phyloP scores from a whole-genome alignment of 1,140 invertebrate genomes.

The Bombus superbus region DNA sequence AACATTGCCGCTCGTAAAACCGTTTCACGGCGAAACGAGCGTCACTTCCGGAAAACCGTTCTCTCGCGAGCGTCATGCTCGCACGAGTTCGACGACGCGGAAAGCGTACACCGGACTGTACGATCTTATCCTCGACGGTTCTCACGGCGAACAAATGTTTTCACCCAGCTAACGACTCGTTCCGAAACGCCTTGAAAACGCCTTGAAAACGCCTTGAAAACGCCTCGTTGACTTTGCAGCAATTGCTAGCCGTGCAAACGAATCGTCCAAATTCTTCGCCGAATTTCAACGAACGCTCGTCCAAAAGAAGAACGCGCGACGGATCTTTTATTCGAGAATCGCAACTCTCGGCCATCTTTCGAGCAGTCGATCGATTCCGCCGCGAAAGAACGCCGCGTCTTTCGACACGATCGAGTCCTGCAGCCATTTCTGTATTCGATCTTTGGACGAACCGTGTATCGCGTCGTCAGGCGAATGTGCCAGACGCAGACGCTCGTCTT shows the following conservation, averaged over 20 bases:
- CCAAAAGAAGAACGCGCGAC: not conserved
- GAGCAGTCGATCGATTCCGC: too few relatives aligned
- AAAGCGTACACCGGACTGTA: conserved; percentile 6
- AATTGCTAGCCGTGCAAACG: too few relatives aligned
- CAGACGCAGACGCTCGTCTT: too few relatives aligned
- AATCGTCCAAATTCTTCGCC: fast-evolving
- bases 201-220: too few relatives aligned
- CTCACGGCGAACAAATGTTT: conserved; percentile 20
- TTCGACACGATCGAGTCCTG: too few relatives aligned
- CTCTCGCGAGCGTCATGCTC: conserved; percentile 36
- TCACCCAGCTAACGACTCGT: not conserved
- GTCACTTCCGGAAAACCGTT: conserved; percentile 61
- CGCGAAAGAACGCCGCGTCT: too few relatives aligned
- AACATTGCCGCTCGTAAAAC: conserved; percentile 63
- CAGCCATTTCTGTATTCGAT: too few relatives aligned
- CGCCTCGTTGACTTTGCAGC: not conserved
- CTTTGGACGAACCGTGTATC: too few relatives aligned
- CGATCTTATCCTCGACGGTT: conserved; percentile 26
- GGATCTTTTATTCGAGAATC: too few relatives aligned
- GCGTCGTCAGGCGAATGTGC: too few relatives aligned
- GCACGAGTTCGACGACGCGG: conserved; percentile 28
- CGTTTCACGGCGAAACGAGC: conserved; percentile 60
- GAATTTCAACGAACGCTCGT: not conserved
- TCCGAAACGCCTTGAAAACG: not conserved
- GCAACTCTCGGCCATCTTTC: too few relatives aligned